These are phyloP conservation scores for Eupelmus urozonus DNA, from an alignment of 2,888 invertebrate species.

Conservation along the genomic window DNA sequence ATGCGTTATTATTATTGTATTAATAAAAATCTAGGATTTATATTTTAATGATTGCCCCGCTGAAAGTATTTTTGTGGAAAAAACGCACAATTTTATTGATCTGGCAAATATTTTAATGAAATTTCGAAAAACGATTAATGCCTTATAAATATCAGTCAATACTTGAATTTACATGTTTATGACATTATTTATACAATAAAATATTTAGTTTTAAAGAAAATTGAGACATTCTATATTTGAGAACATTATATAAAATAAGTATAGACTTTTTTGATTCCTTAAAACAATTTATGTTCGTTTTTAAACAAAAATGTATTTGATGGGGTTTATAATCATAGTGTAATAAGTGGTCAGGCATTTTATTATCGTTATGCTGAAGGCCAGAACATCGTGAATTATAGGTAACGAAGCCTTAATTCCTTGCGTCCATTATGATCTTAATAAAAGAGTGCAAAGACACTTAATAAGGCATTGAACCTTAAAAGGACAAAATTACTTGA, in stretches of 20 bases:
- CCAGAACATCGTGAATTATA: conserved; percentile 43
- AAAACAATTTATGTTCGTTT: neutral
- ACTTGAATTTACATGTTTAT: too few relatives aligned
- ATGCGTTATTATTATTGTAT: conserved; percentile 56
- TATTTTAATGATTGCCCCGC: conserved; percentile 34
- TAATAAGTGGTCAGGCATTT: conserved; percentile 51
- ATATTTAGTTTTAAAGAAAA: too few relatives aligned
- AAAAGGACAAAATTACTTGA: conserved; percentile 43
- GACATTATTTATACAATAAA: too few relatives aligned
- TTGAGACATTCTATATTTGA: too few relatives aligned
- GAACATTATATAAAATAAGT: too few relatives aligned
- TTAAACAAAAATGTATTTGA: conserved; percentile 50
- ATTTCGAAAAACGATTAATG: too few relatives aligned
- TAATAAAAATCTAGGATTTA: conserved; percentile 56
- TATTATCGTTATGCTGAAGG: conserved; percentile 48
- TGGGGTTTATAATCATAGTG: conserved; percentile 2
- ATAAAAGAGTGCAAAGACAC: conserved; percentile 35
- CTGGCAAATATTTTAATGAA: too few relatives aligned
- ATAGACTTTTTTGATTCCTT: too few relatives aligned
- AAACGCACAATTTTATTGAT: too few relatives aligned
- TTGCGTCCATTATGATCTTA: conserved; percentile 57
- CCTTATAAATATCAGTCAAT: too few relatives aligned
- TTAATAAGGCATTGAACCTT: conserved; percentile 46
- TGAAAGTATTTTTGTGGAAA: conserved; percentile 56
- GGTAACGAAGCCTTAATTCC: conserved; percentile 53